phyloP scores from a whole-genome alignment of 2,888 invertebrate genomes.

The Coelopa pilipes region DNA sequence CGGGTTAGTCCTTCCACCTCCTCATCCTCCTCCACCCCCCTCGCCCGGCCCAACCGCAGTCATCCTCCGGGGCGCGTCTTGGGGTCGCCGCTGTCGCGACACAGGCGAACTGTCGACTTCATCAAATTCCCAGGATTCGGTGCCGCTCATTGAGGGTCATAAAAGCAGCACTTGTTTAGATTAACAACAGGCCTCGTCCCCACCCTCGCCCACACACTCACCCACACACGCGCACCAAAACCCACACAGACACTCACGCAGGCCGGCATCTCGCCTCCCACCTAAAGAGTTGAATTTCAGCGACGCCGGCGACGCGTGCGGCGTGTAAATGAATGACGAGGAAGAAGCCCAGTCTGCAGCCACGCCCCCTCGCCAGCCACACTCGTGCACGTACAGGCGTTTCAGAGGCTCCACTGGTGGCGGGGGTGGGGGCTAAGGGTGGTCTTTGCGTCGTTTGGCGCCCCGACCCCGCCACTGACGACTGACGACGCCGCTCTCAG shows the following conservation, averaged over 20 bases:
- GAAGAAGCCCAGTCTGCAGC: conserved; percentile 38
- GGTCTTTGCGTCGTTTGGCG: too few relatives aligned
- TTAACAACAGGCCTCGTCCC: conserved; percentile 18
- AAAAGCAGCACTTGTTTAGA: conserved; percentile 40
- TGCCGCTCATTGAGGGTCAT: conserved; percentile 23
- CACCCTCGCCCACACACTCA: background rate
- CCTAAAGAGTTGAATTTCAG: too few relatives aligned
- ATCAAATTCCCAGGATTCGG: conserved; percentile 13
- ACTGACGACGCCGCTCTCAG: background rate
- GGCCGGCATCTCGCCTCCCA: conserved; percentile 4
- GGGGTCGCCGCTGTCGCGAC: background rate
- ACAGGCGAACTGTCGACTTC: conserved; percentile 14
- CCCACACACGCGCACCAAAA: background rate
- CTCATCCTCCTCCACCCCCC: too few relatives aligned
- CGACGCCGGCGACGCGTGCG: conserved; percentile 20
- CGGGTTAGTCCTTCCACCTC: background rate
- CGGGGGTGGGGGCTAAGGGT: background rate
- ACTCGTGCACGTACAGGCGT: background rate
- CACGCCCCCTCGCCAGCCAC: background rate
- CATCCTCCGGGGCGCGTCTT: background rate
- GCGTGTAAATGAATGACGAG: conserved; percentile 39
- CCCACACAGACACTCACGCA: conserved; percentile 13
- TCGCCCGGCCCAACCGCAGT: background rate
- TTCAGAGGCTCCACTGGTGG: background rate
- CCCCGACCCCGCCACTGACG: too few relatives aligned